Evolutionary conservation across 1,140 invertebrate genomes (phyloP), one percentile per base, ranked within the genome.

Genomic region (Brachystomella parvula): DNA sequence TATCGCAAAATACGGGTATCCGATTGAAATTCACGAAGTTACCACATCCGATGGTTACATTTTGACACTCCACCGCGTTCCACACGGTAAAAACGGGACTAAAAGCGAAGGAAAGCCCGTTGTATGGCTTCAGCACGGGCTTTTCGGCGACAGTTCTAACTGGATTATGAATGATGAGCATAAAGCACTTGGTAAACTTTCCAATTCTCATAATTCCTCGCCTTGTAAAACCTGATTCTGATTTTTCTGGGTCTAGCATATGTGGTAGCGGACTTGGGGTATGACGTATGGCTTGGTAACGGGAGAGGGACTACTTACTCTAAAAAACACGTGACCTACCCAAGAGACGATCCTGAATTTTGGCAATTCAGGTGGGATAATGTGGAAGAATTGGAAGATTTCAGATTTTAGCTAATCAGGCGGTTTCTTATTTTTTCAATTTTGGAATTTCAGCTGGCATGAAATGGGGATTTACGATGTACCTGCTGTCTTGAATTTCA

Each of bases 261-360:
- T 69, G 71, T 82, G 9, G 76, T 87, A 26, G 80, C 83, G 0
- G 82, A 85, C 67, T 71, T 77, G 63, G 88, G 88, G 28, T 91
- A 84, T 70, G 89, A 91, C 73, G 88, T 91, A 0, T 88, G 86
- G 86, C 70, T 87, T 69, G 81, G 85, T 26, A 68, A 68, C 49
- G 53, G 33, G 3, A 15, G 66, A 6, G 70, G 73, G 39, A 73
- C 68, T 47, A 71, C 73, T 30, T 84, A 83, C 70, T 79, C 79
- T 0, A 75, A 73, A 30, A 74, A 75, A 15, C 76, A 77, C 63
- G 67, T 73, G n/a, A 49, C 57, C n/a, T 61, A 75, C 1, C 57
- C 68, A 28, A 67, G 72, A 12, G 70, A 72, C 15, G 59, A 76
- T 49, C 26, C 67, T 6, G 58, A 71, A 29, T 76, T 74, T 61